Conservation (phyloP, 2,113 vertebrate species). For the Nibea coibor region DNA sequence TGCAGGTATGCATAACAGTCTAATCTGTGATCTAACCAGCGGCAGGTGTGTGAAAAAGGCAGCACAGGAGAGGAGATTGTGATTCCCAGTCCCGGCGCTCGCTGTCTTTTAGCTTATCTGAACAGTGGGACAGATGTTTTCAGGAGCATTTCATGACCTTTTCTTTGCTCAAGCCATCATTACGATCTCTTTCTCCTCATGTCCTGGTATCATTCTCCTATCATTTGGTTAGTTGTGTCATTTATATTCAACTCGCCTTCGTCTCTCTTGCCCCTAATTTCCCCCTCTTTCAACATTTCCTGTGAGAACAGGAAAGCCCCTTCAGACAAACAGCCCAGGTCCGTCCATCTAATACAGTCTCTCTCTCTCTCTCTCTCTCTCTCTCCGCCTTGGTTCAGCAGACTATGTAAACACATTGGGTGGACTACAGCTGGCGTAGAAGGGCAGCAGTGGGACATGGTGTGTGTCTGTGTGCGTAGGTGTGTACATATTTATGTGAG, state of each 20-base stretch:
- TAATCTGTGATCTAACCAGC: constrained; percentile 46
- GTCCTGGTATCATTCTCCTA: constrained; percentile 10
- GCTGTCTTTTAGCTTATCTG: constrained; percentile 29
- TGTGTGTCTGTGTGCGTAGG: constrained; percentile 56
- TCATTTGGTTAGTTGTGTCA: constrained; percentile 36
- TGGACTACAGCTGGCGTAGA: constrained; percentile 72
- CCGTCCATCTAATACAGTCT: constrained; percentile 49
- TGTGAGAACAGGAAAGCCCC: constrained; percentile 71
- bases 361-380: constrained; percentile 9
- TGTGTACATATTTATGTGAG: constrained; percentile 67
- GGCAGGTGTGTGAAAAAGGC: constrained; percentile 17
- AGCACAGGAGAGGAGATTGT: constrained; percentile 4
- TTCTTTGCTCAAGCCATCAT: constrained; percentile 28
- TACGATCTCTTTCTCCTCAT: constrained; percentile 19
- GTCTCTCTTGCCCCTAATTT: constrained; percentile 37
- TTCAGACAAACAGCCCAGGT: constrained; percentile 55
- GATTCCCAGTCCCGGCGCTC: constrained; percentile 16
- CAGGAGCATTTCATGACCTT: constrained; percentile 24
- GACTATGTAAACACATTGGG: constrained; percentile 75
- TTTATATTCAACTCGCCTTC: constrained; percentile 55
- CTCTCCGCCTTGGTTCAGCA: constrained; percentile 55
- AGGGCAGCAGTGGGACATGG: constrained; percentile 65
- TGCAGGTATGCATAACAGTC: constrained; percentile 41
- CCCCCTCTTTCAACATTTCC: constrained; percentile 62
- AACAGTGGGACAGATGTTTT: constrained; percentile 47